phyloP scores from a whole-genome alignment of 2,113 vertebrate genomes.

The Catharus minimus region DNA sequence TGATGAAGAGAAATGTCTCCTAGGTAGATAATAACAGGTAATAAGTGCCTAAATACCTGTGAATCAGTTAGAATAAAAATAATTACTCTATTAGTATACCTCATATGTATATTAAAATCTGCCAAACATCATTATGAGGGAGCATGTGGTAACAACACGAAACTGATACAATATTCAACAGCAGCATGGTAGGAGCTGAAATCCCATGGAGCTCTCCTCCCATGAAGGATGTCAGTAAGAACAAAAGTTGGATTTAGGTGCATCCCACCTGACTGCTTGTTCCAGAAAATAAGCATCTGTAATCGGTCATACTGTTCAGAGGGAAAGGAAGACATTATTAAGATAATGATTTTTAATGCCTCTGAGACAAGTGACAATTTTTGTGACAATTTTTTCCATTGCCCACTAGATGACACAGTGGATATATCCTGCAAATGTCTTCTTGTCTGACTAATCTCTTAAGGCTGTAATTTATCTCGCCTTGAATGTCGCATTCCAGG shows the following conservation, averaged over 20 bases:
- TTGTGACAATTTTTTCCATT: not conserved
- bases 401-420: not conserved
- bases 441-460: not conserved
- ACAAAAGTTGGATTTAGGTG: not conserved
- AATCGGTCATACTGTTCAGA: not conserved
- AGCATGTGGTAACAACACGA: not conserved
- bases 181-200: not conserved
- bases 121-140: not conserved
- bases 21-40: not conserved
- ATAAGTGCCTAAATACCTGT: not conserved
- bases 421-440: not conserved
- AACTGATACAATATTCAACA: not conserved
- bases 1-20: not conserved
- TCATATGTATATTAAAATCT: not conserved
- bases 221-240: not conserved
- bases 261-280: not conserved
- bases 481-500: not conserved
- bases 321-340: not conserved
- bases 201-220: not conserved
- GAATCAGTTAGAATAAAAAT: not conserved
- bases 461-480: not conserved
- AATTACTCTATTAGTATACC: not conserved
- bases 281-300: not conserved
- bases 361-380: not conserved
- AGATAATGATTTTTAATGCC: not conserved